Conservation (phyloP, 2,888 invertebrate genomes). For the Actias luna region DNA sequence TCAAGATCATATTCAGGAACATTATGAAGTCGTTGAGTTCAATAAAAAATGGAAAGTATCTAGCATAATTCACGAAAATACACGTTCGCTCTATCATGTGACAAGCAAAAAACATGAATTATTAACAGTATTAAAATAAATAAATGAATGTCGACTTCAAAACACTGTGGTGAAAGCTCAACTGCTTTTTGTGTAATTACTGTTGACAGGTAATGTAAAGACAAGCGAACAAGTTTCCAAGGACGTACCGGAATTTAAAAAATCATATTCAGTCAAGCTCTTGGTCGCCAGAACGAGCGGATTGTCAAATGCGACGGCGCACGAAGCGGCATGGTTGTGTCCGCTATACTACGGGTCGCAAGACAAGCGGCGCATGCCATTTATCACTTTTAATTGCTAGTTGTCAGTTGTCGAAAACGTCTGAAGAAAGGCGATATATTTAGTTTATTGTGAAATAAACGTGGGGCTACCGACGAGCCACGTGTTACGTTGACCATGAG, state of each 20-base stretch:
- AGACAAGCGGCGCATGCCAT: constrained; percentile 59
- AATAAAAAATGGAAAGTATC: background rate
- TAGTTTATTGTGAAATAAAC: constrained; percentile 76
- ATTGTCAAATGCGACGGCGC: background rate
- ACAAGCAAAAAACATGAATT: background rate
- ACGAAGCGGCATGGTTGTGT: background rate
- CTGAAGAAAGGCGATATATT: constrained; percentile 68
- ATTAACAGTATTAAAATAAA: background rate
- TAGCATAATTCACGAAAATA: background rate
- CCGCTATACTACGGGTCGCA: constrained; percentile 30
- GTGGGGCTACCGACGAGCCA: constrained; percentile 25
- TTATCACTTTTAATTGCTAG: constrained; percentile 81
- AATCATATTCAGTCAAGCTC: background rate
- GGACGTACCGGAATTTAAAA: background rate
- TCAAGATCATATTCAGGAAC: background rate
- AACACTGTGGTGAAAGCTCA: background rate
- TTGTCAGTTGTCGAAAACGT: constrained; percentile 71
- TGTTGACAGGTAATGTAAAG: background rate
- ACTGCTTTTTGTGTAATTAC: background rate
- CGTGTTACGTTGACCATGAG: constrained; percentile 12
- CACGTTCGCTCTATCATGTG: background rate
- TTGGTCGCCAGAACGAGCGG: background rate
- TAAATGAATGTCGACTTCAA: background rate
- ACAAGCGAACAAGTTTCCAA: background rate
- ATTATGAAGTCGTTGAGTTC: background rate